Evolutionary conservation across 2,797 vertebrate genomes (phyloP).

Genomic region (Helostoma temminkii): DNA sequence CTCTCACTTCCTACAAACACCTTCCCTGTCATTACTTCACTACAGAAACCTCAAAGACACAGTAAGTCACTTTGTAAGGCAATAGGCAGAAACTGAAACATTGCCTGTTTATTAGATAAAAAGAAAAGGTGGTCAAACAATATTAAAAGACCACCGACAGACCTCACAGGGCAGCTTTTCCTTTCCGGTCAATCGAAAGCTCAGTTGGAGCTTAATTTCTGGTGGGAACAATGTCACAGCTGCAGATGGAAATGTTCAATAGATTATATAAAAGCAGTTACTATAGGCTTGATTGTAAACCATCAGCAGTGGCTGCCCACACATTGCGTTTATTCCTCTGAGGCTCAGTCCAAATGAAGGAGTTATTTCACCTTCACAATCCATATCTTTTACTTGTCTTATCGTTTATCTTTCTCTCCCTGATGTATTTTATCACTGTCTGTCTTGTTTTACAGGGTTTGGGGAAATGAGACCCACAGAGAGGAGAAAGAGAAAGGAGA

Average conservation of each 20-base stretch:
- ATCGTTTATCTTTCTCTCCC: constrained; percentile 73
- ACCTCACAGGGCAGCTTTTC: constrained; percentile 21
- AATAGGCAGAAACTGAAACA: not conserved
- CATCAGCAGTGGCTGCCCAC: constrained; percentile 47
- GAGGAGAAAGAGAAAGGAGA: not conserved
- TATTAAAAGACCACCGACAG: constrained; percentile 16
- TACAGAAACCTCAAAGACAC: constrained; percentile 5
- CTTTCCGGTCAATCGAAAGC: constrained; percentile 29
- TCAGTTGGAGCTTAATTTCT: constrained; percentile 46
- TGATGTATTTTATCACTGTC: constrained; percentile 74
- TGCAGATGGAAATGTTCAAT: constrained; percentile 54
- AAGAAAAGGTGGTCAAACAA: constrained; percentile 4
- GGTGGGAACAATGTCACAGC: constrained; percentile 44
- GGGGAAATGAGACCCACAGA: constrained; percentile 75
- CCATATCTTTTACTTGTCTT: constrained; percentile 71
- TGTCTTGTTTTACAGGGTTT: constrained; percentile 78
- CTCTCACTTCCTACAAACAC: constrained; percentile 28
- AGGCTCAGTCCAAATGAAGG: constrained; percentile 67
- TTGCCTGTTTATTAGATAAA: constrained; percentile 9
- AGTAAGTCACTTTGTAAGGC: constrained; percentile 4
- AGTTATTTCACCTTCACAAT: constrained; percentile 76
- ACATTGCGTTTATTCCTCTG: constrained; percentile 60
- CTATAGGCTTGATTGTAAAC: constrained; percentile 51
- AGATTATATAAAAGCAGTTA: constrained; percentile 56
- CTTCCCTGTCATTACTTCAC: not conserved